These are phyloP conservation scores for Columba janthina DNA, from an alignment of 2,113 vertebrate species.

Conservation along the genomic window DNA sequence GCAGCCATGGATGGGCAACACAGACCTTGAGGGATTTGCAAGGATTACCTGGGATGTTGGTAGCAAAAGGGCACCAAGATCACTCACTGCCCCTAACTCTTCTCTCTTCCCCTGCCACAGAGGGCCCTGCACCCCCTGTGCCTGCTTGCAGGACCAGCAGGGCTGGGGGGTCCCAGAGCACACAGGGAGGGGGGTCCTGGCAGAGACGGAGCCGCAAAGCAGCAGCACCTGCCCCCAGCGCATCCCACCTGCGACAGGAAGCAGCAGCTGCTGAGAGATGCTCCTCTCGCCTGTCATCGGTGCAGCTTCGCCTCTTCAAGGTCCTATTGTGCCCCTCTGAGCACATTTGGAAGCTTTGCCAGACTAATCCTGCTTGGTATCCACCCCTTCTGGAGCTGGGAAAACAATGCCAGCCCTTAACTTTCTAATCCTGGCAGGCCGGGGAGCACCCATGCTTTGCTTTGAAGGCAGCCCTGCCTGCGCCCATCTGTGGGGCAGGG, in stretches of 20 bases:
- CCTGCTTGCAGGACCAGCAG: neutral
- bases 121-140: neutral
- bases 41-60: neutral
- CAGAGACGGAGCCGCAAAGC: neutral
- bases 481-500: neutral
- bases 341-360: neutral
- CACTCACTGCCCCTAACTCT: neutral
- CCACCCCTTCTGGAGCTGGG: constrained; percentile 8
- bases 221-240: neutral
- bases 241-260: neutral
- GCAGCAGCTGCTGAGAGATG: neutral
- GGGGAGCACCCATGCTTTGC: neutral
- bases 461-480: constrained; percentile 59
- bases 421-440: constrained; percentile 35
- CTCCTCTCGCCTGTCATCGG: neutral
- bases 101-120: neutral
- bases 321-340: constrained; percentile 41
- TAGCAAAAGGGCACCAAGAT: neutral
- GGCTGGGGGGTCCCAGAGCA: neutral
- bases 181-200: neutral
- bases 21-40: accelerated
- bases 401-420: constrained; percentile 58
- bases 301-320: constrained; percentile 59
- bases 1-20: neutral
- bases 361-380: constrained; percentile 69